Conservation (phyloP, 2,797 vertebrate species). For the Limosa lapponica region DNA sequence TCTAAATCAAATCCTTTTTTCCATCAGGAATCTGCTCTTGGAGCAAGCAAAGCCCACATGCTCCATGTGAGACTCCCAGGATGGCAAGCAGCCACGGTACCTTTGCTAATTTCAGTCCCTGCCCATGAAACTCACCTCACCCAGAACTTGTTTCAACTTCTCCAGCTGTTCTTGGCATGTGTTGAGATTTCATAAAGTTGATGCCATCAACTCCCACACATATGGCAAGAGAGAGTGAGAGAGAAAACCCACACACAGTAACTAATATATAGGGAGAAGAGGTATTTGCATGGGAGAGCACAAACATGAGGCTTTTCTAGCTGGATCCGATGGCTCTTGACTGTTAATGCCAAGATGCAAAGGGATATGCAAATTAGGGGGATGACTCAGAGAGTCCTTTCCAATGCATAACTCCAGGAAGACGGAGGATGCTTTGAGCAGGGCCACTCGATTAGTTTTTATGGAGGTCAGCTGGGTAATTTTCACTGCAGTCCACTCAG, state of each 20-base stretch:
- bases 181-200: constrained; percentile 76
- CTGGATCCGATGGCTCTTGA: neutral
- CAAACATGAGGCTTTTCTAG: constrained; percentile 33
- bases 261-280: constrained; percentile 66
- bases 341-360: constrained; percentile 26
- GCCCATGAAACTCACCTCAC: constrained; percentile 86
- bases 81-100: constrained; percentile 74
- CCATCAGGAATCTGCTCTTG: neutral
- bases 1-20: constrained; percentile 14
- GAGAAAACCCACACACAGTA: constrained; percentile 63
- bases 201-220: constrained; percentile 82
- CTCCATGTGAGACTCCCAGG: constrained; percentile 46
- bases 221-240: constrained; percentile 68
- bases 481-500: neutral
- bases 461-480: neutral
- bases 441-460: neutral
- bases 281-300: constrained; percentile 50
- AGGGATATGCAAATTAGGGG: constrained; percentile 14
- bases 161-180: constrained; percentile 81
- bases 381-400: constrained; percentile 25
- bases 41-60: neutral
- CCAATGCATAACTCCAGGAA: neutral
- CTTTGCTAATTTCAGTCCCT: constrained; percentile 74
- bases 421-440: neutral
- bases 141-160: constrained; percentile 86